Conservation (phyloP, 2,888 invertebrate genomes). For the Apotomis capreana region DNA sequence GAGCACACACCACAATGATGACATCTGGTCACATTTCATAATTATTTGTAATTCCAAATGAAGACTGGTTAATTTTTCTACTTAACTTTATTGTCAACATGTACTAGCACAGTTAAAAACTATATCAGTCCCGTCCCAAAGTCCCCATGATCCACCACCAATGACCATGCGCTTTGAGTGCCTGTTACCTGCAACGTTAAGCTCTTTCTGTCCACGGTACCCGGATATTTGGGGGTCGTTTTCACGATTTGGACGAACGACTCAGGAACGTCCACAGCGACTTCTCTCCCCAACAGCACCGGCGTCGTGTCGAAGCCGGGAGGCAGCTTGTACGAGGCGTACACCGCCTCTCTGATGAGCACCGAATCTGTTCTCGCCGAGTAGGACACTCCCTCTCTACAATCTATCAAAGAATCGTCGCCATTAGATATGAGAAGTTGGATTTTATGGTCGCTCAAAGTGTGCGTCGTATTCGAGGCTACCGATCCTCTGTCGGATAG, state of each 20-base stretch:
- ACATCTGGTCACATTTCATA: no score
- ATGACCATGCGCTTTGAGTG: slow-evolving; percentile 60
- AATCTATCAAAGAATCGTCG: slow-evolving; percentile 75
- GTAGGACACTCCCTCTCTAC: slow-evolving; percentile 75
- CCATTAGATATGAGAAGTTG: slow-evolving; percentile 77
- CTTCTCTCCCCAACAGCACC: slow-evolving; percentile 82
- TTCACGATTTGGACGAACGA: slow-evolving; percentile 93
- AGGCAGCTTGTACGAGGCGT: slow-evolving; percentile 77
- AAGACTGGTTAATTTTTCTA: not conserved
- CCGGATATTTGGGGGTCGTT: slow-evolving; percentile 87
- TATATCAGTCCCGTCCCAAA: slow-evolving; percentile 22
- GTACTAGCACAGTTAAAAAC: slow-evolving; percentile 2
- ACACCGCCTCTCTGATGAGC: slow-evolving; percentile 76
- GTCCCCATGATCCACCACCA: slow-evolving; percentile 46
- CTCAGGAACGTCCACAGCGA: slow-evolving; percentile 95
- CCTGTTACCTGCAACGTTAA: slow-evolving; percentile 77
- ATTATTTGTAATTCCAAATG: no score
- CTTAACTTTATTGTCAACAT: not conserved
- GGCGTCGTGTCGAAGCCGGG: slow-evolving; percentile 79
- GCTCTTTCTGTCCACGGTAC: slow-evolving; percentile 82
- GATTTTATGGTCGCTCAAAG: slow-evolving; percentile 74
- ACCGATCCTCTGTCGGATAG: slow-evolving; percentile 69
- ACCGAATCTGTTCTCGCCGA: slow-evolving; percentile 81
- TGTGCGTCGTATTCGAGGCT: slow-evolving; percentile 64
- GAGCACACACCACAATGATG: no score